Conservation (phyloP, 2,888 invertebrate genomes). For the Poecilus cupreus region DNA sequence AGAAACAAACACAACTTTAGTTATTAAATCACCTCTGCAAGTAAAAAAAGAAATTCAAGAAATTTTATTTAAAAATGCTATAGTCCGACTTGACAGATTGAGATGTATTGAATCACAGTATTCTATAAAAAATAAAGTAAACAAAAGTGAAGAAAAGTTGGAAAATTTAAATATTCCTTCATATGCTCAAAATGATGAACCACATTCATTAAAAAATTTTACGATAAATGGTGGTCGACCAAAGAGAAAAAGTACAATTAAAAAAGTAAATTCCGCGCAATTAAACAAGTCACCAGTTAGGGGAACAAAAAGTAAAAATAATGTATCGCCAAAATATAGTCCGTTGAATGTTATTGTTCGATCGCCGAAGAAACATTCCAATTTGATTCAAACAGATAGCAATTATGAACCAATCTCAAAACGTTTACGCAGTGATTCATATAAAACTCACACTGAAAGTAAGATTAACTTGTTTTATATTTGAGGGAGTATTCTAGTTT, state of each 20-base stretch:
- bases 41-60: neutral
- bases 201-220: neutral
- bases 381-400: neutral
- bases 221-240: neutral
- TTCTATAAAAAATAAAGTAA: no score
- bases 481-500: neutral
- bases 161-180: no score
- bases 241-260: neutral
- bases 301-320: neutral
- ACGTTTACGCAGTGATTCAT: no score
- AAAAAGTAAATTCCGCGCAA: neutral
- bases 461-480: neutral
- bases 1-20: no score
- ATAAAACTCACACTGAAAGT: neutral
- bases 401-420: constrained; percentile 32
- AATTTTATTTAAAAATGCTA: constrained; percentile 1
- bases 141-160: no score
- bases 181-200: no score
- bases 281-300: neutral
- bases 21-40: no score
- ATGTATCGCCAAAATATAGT: constrained; percentile 34
- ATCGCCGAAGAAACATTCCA: constrained; percentile 12
- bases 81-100: neutral
- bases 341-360: constrained; percentile 40
- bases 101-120: no score